phyloP scores from a whole-genome alignment of 2,113 vertebrate genomes.

The Eptesicus fuscus region DNA sequence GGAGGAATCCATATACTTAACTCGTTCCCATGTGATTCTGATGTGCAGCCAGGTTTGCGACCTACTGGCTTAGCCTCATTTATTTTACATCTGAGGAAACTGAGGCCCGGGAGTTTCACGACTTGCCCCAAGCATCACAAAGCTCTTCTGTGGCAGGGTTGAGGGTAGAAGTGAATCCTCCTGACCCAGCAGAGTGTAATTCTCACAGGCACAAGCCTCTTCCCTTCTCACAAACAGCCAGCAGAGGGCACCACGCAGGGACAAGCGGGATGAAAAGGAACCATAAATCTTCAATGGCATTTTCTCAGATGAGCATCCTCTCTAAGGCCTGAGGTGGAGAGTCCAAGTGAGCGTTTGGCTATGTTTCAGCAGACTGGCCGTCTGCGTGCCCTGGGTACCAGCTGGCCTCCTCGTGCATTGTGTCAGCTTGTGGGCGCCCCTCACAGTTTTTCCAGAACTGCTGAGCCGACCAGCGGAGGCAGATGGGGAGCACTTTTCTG shows the following conservation, averaged over 20 bases:
- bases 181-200: neutral
- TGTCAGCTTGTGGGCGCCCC: neutral
- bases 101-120: neutral
- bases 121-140: neutral
- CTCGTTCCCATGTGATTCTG: neutral
- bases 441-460: neutral
- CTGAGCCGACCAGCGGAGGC: neutral
- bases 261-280: neutral
- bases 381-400: neutral
- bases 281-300: neutral
- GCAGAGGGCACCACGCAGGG: too few species aligned
- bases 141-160: neutral
- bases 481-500: neutral
- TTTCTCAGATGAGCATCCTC: fast-evolving
- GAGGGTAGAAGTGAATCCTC: neutral
- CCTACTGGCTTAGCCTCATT: neutral
- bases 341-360: neutral
- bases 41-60: neutral
- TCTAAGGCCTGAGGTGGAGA: neutral
- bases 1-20: neutral
- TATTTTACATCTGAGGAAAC: neutral
- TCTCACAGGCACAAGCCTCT: neutral
- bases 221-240: too few species aligned
- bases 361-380: fast-evolving
- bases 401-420: fast-evolving